These are phyloP conservation scores for Paramacrobiotus metropolitanus DNA, from an alignment of 1,140 invertebrate species.

Conservation along the genomic window DNA sequence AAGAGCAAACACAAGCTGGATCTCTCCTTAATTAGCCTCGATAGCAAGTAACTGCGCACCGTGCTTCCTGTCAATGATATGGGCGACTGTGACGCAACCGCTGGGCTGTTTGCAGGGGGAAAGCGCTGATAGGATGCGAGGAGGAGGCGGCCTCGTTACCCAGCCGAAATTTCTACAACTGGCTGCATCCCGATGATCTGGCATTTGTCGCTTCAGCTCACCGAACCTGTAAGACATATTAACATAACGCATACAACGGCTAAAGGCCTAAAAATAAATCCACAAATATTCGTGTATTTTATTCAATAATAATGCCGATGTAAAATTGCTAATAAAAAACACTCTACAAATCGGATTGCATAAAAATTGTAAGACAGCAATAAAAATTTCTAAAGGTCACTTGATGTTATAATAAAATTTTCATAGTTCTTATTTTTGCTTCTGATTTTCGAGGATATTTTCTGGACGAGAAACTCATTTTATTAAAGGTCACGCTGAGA, in stretches of 20 bases:
- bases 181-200: slow-evolving; percentile 88
- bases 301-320: slow-evolving; percentile 87
- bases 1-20: slow-evolving; percentile 97
- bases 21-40: slow-evolving; percentile 81
- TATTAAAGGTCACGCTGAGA: too few species aligned
- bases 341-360: too few species aligned
- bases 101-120: slow-evolving; percentile 42
- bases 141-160: slow-evolving; percentile 71
- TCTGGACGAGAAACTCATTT: too few species aligned
- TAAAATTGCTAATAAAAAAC: slow-evolving; percentile 47
- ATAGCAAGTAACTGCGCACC: slow-evolving; percentile 44
- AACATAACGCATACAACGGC: slow-evolving; percentile 9
- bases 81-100: too few species aligned
- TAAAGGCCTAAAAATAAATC: slow-evolving; percentile 8
- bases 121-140: slow-evolving; percentile 73
- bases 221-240: slow-evolving; percentile 66
- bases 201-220: slow-evolving; percentile 94
- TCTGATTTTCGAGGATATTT: too few species aligned
- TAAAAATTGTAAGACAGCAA: too few species aligned
- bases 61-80: neutral
- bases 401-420: too few species aligned
- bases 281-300: slow-evolving; percentile 88
- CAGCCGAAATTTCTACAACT: slow-evolving; percentile 59
- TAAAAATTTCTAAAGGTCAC: too few species aligned
- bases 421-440: too few species aligned